phyloP scores from a whole-genome alignment of 92 coral and sea anemone genomes.

The Phenganax marumi region DNA sequence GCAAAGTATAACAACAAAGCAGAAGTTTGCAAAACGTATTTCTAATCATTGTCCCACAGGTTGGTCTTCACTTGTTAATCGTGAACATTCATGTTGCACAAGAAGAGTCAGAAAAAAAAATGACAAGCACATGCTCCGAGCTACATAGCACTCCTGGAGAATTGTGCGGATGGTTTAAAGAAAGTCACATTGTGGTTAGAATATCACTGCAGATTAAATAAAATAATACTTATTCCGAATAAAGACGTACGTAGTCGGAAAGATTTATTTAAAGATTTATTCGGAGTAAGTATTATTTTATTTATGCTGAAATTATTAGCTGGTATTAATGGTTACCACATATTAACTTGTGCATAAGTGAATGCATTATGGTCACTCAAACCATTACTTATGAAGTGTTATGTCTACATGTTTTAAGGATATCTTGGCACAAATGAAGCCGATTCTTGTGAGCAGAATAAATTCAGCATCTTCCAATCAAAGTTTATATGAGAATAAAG shows the following conservation, averaged over 20 bases:
- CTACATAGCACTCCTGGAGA: background rate
- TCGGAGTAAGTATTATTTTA: too few species aligned
- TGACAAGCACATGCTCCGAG: background rate
- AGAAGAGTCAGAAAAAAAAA: background rate
- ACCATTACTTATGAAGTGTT: background rate
- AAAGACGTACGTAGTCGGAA: too few species aligned
- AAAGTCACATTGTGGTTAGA: conserved; percentile 21
- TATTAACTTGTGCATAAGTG: too few species aligned
- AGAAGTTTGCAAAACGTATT: too few species aligned
- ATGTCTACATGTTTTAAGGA: background rate
- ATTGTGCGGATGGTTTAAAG: conserved; percentile 12
- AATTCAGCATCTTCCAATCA: background rate
- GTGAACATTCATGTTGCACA: background rate
- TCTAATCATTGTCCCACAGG: background rate
- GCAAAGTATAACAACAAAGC: too few species aligned
- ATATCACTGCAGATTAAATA: background rate
- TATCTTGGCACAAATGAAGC: background rate
- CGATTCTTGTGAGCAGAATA: background rate
- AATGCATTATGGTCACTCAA: background rate
- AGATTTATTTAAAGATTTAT: too few species aligned
- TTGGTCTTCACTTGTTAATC: conserved; percentile 10
- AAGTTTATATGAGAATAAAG: background rate
- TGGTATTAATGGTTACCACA: too few species aligned
- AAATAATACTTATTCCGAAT: too few species aligned
- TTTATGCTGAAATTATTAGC: too few species aligned